Base-by-base conservation (phyloP, 2,113 vertebrate species). In the Colinus virginianus region DNA sequence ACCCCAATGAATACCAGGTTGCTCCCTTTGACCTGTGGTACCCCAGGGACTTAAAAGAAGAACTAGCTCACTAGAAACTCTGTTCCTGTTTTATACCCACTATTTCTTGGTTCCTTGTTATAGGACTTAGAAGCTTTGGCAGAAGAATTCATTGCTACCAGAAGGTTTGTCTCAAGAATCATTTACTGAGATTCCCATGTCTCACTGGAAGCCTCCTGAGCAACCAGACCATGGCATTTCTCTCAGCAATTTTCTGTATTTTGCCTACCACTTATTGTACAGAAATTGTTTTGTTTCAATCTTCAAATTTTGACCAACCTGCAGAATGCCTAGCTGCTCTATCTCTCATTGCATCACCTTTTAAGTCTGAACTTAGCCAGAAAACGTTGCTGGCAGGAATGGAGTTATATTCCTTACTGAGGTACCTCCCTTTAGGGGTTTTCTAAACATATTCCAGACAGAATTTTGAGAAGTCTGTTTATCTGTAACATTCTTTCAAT, bases 241-340 rank as follows among this genome's bases (percentile, higher is more conserved):
- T 89, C 68, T 53, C 55, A 69, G 26, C 32, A 63, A 2, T 88
- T 53, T 90, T 67, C 58, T 69, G 15, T 40, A 53, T 56, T 82
- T 84, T 69, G 45, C 30, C 63, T 86, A 15, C 1, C 11, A 75
- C 62, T 53, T 66, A 12, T 55, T 59, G 53, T 26, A n/a, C 22
- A 85, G 28, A 92, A 88, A 74, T 62, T 11, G 58, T 69, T 85
- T 70, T 75, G 12, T 49, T 74, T 78, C 55, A 83, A 12, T 63
- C 56, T 15, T 78, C 38, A 63, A 30, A 58, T 58, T 69, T 16
- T 28, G 38, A 71, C 56, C 34, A 34, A 45, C 22, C 17, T 15
- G 7, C 66, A 64, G 78, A 34, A 78, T 55, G 20, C 46, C 21
- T 13, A 26, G 56, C 62, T 64, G 22, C 80, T 0, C 14, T 3